Conservation (phyloP, 2,888 invertebrate genomes). For the Ecliptopera silaceata region DNA sequence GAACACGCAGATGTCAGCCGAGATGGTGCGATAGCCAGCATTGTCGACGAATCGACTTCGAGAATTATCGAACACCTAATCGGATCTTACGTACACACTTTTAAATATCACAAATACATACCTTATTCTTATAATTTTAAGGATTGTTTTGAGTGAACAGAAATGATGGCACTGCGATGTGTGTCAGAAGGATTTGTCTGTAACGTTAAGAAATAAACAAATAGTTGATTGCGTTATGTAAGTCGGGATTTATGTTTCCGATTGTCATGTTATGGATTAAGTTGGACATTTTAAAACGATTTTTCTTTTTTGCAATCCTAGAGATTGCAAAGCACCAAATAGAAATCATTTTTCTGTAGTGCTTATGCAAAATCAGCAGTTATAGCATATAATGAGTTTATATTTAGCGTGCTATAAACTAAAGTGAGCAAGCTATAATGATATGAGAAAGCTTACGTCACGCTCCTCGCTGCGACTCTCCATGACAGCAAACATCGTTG, state of each 20-base stretch:
- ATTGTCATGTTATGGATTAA: conserved; percentile 52
- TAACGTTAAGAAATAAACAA: conserved; percentile 75
- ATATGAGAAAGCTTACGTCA: no score
- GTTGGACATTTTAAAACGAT: conserved; percentile 4
- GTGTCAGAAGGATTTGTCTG: conserved; percentile 78
- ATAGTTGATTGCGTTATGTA: conserved; percentile 76
- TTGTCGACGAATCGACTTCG: conserved; percentile 68
- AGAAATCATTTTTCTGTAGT: neutral
- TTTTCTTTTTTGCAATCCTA: conserved; percentile 26
- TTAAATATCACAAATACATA: conserved; percentile 34
- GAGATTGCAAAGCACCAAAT: neutral
- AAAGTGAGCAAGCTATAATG: no score
- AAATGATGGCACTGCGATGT: conserved; percentile 49
- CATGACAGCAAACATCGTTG: no score
- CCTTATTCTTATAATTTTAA: conserved; percentile 36
- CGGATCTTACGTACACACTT: conserved; percentile 64
- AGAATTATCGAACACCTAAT: conserved; percentile 76
- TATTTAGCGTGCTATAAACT: no score
- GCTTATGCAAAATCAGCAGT: neutral
- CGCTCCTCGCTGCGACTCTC: no score
- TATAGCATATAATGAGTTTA: no score
- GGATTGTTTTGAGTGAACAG: conserved; percentile 13
- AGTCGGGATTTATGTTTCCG: conserved; percentile 64
- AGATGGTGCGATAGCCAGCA: conserved; percentile 65
- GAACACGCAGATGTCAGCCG: conserved; percentile 62